Base-by-base conservation (phyloP, 2,888 invertebrate species). In the Galerucella pusilla region DNA sequence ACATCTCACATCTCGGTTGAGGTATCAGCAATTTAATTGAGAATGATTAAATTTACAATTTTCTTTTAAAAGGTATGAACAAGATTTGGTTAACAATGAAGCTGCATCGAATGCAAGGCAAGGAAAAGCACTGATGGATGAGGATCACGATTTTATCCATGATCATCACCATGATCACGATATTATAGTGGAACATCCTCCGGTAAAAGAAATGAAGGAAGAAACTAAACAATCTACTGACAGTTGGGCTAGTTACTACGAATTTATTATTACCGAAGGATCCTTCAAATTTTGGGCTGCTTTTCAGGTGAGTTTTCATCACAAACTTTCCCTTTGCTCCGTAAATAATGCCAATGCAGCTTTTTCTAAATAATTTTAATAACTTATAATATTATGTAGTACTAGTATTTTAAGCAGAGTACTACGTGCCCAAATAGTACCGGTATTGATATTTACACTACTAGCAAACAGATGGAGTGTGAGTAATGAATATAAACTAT, bases 261-360 rank as follows among this genome's bases (percentile, higher is more conserved):
- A 96, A 87, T 96, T 96, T 88, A 90, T 95, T 80, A 95, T 96
- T 84, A 96, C 94, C 83, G 96, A 96, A 85, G 95, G 95, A 2
- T 95, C 95, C 20, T 96, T 95, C 88, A 96, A 96, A 85, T 96
- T 96, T 88, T 96, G 95, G 95, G 94, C 95, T 52, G 94, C 90
- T 10, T 96, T 96, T 86, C 95, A 96, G 91, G 95, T 94, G 87
- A 87, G 49, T 71, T 61, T 65, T 12, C 14, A 59, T 20, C 14
- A 9, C 20, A 20, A 7, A 7, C 6, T 35, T 28, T 28, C 35
- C 6, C 35, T 5, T 35, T 35, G 35, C 35, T 35, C 6, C 35
- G 35, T 35, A 35, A 35, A 35, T 35, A 35, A 6, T 5, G 6
- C 35, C 35, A 35, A 6, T 35, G 35, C 6, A 35, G 35, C 6